phyloP scores from a whole-genome alignment of 2,797 vertebrate genomes.

The Euphonia xanthogaster region DNA sequence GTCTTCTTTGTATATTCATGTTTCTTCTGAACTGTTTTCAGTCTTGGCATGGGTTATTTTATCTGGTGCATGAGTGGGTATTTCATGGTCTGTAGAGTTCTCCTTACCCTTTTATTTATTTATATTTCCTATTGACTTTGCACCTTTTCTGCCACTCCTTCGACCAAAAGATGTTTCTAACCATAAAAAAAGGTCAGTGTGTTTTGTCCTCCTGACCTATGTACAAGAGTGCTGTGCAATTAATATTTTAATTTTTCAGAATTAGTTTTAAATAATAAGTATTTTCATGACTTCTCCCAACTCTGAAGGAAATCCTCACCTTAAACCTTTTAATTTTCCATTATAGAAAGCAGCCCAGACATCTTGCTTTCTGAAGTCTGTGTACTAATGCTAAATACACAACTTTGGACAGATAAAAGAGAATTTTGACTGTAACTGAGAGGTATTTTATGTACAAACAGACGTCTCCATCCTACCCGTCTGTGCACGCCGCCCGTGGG shows the following conservation, averaged over 20 bases:
- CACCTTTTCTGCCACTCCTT: background rate
- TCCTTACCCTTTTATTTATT: background rate
- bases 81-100: background rate
- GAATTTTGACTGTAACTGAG: background rate
- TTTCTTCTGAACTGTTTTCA: background rate
- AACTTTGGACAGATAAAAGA: background rate
- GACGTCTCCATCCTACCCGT: background rate
- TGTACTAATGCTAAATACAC: background rate
- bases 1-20: background rate
- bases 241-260: background rate
- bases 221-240: background rate
- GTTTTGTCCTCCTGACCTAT: background rate
- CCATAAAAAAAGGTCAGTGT: background rate
- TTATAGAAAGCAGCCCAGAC: background rate
- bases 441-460: background rate
- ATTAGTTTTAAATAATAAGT: background rate
- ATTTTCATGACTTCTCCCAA: background rate
- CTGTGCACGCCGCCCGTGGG: background rate
- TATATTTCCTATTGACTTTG: background rate
- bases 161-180: background rate
- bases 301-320: background rate
- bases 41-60: background rate
- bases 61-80: background rate
- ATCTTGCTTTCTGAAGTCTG: background rate
- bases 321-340: background rate